Evolutionary conservation across 2,888 invertebrate species (phyloP).

Genomic region (Nysson spinosus): DNA sequence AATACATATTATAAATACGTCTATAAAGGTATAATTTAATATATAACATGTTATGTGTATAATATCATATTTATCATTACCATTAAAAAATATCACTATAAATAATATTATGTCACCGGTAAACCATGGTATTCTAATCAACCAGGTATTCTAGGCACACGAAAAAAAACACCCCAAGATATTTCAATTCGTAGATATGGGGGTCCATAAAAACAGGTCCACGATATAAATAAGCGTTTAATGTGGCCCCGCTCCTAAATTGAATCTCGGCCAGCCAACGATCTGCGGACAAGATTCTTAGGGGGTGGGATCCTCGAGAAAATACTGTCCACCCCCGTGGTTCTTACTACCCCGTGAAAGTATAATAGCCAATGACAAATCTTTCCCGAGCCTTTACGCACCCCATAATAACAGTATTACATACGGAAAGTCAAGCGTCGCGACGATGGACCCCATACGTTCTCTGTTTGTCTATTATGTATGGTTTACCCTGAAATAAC

Average conservation of each 20-base stretch:
- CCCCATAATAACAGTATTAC: constrained; percentile 58
- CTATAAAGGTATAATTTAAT: too few species aligned
- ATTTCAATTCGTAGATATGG: constrained; percentile 49
- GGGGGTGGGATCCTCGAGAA: constrained; percentile 47
- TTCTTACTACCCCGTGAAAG: neutral
- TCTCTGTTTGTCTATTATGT: constrained; percentile 71
- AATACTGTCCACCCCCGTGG: constrained; percentile 53
- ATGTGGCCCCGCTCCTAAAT: constrained; percentile 68
- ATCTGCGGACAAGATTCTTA: constrained; percentile 61
- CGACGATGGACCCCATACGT: constrained; percentile 66
- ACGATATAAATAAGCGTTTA: constrained; percentile 64
- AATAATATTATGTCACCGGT: neutral
- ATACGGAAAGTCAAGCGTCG: constrained; percentile 57
- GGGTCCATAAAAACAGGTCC: constrained; percentile 50
- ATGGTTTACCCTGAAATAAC: constrained; percentile 68
- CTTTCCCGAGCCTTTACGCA: constrained; percentile 52
- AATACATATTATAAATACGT: too few species aligned
- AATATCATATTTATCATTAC: too few species aligned
- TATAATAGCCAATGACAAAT: constrained; percentile 20
- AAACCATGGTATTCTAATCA: constrained; percentile 4
- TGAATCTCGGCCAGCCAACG: constrained; percentile 70
- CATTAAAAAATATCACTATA: too few species aligned
- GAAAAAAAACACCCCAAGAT: constrained; percentile 30
- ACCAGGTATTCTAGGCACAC: constrained; percentile 23
- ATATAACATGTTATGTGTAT: too few species aligned